Evolutionary conservation across 2,113 vertebrate genomes (phyloP).

Genomic region (Gymnobelideus leadbeateri): DNA sequence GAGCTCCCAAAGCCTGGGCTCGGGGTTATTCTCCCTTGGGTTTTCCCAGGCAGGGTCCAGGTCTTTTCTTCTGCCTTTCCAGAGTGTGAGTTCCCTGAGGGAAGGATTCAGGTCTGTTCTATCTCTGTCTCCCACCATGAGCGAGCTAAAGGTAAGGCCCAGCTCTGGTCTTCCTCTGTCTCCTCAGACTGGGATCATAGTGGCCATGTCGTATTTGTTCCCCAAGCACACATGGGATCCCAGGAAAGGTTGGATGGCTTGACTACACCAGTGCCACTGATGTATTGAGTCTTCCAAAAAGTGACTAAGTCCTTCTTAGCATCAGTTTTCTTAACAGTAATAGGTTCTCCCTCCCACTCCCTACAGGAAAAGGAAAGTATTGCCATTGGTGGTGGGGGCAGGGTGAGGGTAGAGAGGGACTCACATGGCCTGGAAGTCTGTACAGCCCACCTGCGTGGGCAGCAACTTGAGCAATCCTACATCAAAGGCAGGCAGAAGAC

Average conservation of each 20-base stretch:
- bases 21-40: background rate
- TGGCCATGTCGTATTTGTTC: background rate
- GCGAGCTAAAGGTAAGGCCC: background rate
- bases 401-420: constrained; percentile 19
- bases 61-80: background rate
- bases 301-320: background rate
- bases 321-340: background rate
- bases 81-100: background rate
- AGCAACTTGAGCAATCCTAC: constrained; percentile 44
- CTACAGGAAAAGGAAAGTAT: background rate
- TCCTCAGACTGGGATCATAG: background rate
- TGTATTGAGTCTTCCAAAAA: background rate
- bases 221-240: background rate
- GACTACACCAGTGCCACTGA: background rate
- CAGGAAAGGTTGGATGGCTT: background rate
- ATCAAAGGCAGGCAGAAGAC: constrained; percentile 46
- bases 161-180: background rate
- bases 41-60: background rate
- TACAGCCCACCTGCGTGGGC: constrained; percentile 61
- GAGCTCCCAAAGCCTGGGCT: background rate
- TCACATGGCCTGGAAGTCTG: constrained; percentile 70
- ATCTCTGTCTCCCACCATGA: background rate
- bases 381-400: background rate
- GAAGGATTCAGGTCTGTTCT: background rate
- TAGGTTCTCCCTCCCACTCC: background rate